These are phyloP conservation scores for Megaceryle maxima DNA, from an alignment of 2,113 vertebrate species.

Conservation along the genomic window DNA sequence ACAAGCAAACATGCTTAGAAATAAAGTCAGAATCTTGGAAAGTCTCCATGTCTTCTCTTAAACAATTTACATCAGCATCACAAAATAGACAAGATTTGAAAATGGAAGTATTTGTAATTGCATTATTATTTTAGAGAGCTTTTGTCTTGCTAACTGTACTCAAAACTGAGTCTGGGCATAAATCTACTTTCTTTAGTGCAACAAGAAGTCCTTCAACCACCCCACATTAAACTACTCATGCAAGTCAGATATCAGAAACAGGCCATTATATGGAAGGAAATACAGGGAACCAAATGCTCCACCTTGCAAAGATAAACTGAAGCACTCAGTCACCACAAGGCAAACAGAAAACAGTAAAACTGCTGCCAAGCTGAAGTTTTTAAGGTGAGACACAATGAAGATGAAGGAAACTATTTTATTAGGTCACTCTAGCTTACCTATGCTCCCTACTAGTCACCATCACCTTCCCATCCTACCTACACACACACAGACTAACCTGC, in stretches of 20 bases:
- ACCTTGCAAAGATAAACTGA: neutral
- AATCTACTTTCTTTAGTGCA: neutral
- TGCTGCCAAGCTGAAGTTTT: neutral
- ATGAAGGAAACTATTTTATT: neutral
- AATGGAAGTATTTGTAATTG: neutral
- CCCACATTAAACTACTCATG: neutral
- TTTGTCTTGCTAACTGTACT: neutral
- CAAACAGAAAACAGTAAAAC: neutral
- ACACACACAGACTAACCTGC: neutral
- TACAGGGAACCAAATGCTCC: fast-evolving
- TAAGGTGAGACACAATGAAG: neutral
- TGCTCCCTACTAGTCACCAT: neutral
- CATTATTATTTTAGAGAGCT: neutral
- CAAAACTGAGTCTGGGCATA: neutral
- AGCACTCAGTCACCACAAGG: neutral
- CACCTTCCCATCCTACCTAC: neutral
- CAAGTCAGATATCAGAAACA: neutral
- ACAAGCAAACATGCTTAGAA: neutral
- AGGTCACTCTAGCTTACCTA: neutral
- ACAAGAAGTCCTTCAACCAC: neutral
- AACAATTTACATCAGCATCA: neutral
- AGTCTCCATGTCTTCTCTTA: neutral
- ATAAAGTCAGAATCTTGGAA: neutral
- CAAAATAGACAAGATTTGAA: neutral
- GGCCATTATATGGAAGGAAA: neutral